Base-by-base conservation (phyloP, 1,140 invertebrate species). In the Vanessa tameamea region DNA sequence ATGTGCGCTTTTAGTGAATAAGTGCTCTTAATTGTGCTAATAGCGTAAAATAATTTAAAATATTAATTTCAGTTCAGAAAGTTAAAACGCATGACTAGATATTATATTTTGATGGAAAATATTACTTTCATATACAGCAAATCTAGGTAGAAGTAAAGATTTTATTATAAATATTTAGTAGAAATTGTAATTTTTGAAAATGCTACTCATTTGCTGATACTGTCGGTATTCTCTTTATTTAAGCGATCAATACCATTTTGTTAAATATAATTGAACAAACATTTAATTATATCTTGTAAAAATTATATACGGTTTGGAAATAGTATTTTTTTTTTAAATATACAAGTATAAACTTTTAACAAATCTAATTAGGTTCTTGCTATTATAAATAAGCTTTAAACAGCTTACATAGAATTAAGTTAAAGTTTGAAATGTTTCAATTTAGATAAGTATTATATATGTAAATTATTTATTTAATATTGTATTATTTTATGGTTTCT, bases 1-100 rank as follows among this genome's bases (percentile, higher is more conserved):
- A 50, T 72, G 70, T 72, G 70, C 64, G 43, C 48, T 61, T 72
- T 55, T 48, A 66, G 61, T 65, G 70, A 66, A 72, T 64, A 57
- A 57, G 70, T 72, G 70, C 70, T 55, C 51, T 20, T 55, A 23
- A 47, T 57, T 57, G 70, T 72, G 70, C 63, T 43, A 59, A 50
- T 55, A 26, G 50, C 13, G 48, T 37, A 61, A 55, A 68, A 55
- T 48, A 68, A 68, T 57, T 57, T 23, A 23, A 57, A 68, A 68
- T 68, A 23, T 68, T 37, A 55, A 43, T 43, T 68, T 37, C 23
- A 57, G 31, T 68, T 68, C 11, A 68, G 16, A 23, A 55, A 57
- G 53, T 57, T 16, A 43, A 6, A 64, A 64, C 53, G 66, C 66
- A 69, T 69, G 72, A 74, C 66, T 74, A 74, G 72, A 64, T 47